Percentiles rank a stretch among this genome's conserved stretches.
phyloP scores from a whole-genome alignment of 2,797 vertebrate genomes.

The Tympanoctomys barrerae region DNA sequence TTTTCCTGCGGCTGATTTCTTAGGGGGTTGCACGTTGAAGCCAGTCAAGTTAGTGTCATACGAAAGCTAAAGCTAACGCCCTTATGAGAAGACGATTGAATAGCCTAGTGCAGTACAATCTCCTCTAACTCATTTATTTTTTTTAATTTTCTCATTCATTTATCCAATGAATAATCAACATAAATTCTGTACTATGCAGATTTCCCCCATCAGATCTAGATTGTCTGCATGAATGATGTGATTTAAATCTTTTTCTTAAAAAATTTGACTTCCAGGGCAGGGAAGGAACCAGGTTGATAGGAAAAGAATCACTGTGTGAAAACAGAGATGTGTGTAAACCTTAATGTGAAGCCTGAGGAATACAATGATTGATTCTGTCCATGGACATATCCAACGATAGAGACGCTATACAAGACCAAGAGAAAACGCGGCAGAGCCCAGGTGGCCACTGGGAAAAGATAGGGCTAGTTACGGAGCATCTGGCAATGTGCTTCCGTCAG shows the following conservation, averaged over 20 bases:
- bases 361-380: neutral
- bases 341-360: neutral
- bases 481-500: neutral
- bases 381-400: neutral
- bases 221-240: neutral
- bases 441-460: neutral
- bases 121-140: slow-evolving; percentile 31
- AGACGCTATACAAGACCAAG: neutral
- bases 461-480: neutral
- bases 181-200: neutral
- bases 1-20: slow-evolving; percentile 33
- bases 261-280: neutral
- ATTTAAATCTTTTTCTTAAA: neutral
- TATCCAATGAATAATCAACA: neutral
- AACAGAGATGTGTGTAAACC: neutral
- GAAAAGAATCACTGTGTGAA: neutral
- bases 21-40: slow-evolving; percentile 40
- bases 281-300: neutral
- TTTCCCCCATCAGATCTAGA: neutral
- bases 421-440: neutral
- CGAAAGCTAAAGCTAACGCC: neutral
- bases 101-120: neutral
- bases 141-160: slow-evolving; percentile 6
- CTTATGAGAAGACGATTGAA: neutral
- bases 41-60: neutral